Percentiles rank a stretch among this genome's conserved stretches.
Conservation (phyloP, 2,113 vertebrate genomes). For the Merops nubicus region DNA sequence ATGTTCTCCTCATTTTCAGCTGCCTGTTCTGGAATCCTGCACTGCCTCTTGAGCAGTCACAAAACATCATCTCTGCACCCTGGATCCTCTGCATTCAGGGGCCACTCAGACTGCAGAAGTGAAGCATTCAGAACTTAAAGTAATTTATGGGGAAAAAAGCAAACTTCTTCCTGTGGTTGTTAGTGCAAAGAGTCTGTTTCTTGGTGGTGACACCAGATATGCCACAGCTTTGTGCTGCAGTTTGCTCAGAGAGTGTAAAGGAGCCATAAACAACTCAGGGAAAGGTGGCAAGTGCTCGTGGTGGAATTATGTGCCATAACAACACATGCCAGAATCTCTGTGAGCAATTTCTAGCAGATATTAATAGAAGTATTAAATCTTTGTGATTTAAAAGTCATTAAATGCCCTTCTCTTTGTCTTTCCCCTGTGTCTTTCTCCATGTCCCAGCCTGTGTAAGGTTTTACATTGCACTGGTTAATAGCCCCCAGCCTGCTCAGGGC, state of each 20-base stretch:
- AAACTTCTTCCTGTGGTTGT: neutral
- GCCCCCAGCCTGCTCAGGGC: accelerated
- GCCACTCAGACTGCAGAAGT: neutral
- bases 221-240: neutral
- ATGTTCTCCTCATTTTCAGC: neutral
- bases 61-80: neutral
- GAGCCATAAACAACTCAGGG: neutral
- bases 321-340: neutral
- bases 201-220: neutral
- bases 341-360: neutral
- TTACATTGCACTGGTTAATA: accelerated
- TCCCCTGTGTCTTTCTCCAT: neutral
- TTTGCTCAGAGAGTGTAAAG: neutral
- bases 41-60: accelerated
- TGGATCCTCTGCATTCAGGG: neutral
- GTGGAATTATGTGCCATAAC: neutral
- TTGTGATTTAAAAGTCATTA: neutral
- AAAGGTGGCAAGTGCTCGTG: neutral
- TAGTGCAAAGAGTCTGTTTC: neutral
- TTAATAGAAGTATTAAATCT: neutral
- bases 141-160: neutral
- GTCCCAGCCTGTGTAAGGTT: neutral
- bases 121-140: too few species aligned
- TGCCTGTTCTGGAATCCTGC: neutral
- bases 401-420: neutral